Evolutionary conservation across 2,113 vertebrate genomes (phyloP).

Genomic region (Callorhinus ursinus): DNA sequence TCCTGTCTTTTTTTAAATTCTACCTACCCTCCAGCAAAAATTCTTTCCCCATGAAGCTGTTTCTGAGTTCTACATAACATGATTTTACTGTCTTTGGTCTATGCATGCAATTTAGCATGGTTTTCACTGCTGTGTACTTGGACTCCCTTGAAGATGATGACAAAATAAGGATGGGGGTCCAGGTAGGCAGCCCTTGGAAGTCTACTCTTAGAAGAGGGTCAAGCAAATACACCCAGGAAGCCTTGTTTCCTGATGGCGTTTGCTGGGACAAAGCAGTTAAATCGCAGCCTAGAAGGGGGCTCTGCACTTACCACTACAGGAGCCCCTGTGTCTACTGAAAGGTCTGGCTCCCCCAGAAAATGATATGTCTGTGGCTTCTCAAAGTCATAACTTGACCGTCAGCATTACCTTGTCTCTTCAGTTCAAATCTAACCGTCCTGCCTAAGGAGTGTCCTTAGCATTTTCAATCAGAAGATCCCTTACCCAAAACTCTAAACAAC

Average conservation of each 20-base stretch:
- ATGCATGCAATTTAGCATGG: not conserved
- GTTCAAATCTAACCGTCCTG: not conserved
- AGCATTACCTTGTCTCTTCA: not conserved
- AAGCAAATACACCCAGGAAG: not conserved
- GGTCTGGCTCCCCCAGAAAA: not conserved
- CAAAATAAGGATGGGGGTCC: not conserved
- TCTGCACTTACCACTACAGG: not conserved
- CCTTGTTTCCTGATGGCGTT: not conserved
- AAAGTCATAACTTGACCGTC: conserved; percentile 19
- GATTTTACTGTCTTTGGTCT: not conserved
- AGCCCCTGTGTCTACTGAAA: not conserved
- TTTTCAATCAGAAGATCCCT: not conserved
- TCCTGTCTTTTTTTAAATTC: not conserved
- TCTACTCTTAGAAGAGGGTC: not conserved
- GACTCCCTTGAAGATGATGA: not conserved
- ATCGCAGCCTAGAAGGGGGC: not conserved
- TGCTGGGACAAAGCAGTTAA: not conserved
- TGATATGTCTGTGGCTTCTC: not conserved
- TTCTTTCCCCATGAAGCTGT: not conserved
- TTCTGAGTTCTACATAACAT: not conserved
- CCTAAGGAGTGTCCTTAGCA: not conserved
- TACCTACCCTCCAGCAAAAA: not conserved
- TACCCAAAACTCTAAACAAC: conserved; percentile 8
- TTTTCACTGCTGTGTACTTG: not conserved
- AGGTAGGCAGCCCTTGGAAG: not conserved